Evolutionary conservation across 2,888 invertebrate genomes (phyloP), one percentile per base, ranked within the genome.

Genomic region (Scaptomyza reducta): DNA sequence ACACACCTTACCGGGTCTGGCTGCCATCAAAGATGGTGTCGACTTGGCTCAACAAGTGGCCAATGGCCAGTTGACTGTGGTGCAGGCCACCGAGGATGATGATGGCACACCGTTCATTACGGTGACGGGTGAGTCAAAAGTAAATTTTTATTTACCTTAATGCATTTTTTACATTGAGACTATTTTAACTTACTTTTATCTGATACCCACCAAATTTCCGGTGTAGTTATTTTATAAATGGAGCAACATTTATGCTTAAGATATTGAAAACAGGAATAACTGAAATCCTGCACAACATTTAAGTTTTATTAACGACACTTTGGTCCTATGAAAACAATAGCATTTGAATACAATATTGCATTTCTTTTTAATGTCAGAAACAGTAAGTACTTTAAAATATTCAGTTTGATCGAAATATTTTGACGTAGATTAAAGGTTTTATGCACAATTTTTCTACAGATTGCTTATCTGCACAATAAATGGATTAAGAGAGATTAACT

Each of bases 101-200:
- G 90, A 89, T 14, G 87, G 83, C 29, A 84, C 88, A 31, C 90
- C 91, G 2, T 91, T 87, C 50, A 92, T 92, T 3, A 91, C 92
- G 0, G 91, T 91, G 16, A 91, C 91, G 44, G 91, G 91, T 91
- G 74, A 87, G 83, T 78, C 3, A 1, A 16, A 16, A 29, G 3
- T 31, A 14, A 18, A 49, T 29, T 14, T 6, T 14, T n/a, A 27
- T 22, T 22, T 1, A 22, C 22, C 22, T 22, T 22, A 22, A 22
- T 29, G 29, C 29, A 9, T 10, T 10, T 3, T 29, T 9, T 31
- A 27, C 1, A 22, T 22, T 22, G 22, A 22, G 7, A 1, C 1
- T 27, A 27, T 27, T 27, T 27, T 1, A 2, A 22, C 3, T 7
- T 31, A 31, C 31, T 1, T 31, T 10, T 31, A 33, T 33, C 5